Evolutionary conservation across 2,113 vertebrate genomes (phyloP).

Genomic region (Colinus virginianus): DNA sequence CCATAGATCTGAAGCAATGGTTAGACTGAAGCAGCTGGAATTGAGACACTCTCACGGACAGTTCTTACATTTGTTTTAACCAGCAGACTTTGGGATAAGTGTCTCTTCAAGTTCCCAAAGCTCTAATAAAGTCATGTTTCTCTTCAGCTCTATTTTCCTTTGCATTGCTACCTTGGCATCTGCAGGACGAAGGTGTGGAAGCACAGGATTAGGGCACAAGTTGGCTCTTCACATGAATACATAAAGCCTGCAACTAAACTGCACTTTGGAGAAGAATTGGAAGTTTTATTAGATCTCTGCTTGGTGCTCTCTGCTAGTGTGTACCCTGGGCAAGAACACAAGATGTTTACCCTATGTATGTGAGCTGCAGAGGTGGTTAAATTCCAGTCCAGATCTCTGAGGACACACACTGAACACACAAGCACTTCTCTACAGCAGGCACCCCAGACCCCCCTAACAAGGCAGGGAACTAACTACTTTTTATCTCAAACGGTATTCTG

Average conservation of each 20-base stretch:
- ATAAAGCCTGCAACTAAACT: conserved; percentile 15
- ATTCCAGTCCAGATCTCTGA: neutral
- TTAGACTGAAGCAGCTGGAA: conserved; percentile 5
- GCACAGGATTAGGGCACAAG: neutral
- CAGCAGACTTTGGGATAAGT: neutral
- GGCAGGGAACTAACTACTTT: neutral
- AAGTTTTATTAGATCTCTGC: neutral
- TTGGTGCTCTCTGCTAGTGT: neutral
- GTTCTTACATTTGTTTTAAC: conserved; percentile 24
- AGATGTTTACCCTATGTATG: conserved; percentile 20
- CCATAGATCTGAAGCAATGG: conserved; percentile 11
- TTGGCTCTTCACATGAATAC: conserved; percentile 5
- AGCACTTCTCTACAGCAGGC: neutral
- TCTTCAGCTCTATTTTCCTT: neutral
- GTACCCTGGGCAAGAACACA: neutral
- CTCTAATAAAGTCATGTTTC: neutral
- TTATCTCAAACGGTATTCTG: neutral
- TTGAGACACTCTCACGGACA: neutral
- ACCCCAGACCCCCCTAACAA: neutral
- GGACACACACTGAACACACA: neutral
- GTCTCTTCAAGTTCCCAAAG: neutral
- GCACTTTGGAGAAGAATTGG: conserved; percentile 20
- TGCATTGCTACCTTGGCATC: neutral
- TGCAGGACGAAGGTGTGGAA: conserved; percentile 16
- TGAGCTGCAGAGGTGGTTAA: neutral